Evolutionary conservation across 1,140 invertebrate genomes (phyloP).

Genomic region (Zaprionus ornatus): DNA sequence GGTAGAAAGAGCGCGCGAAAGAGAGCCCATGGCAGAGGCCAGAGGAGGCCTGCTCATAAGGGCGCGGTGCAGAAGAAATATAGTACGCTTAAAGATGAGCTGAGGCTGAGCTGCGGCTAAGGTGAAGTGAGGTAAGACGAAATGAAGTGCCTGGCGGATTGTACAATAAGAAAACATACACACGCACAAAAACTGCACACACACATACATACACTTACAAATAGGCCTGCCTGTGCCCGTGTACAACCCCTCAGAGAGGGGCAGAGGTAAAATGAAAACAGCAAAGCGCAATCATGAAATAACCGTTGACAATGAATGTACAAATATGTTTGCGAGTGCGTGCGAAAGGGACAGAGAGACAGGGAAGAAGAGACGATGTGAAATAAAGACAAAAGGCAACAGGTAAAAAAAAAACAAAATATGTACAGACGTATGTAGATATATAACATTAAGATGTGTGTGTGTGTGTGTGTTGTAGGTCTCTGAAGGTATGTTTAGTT

Average conservation of each 20-base stretch:
- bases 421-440: conserved; percentile 12
- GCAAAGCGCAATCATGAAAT: conserved; percentile 58
- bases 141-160: conserved; percentile 38
- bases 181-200: conserved; percentile 13
- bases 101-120: conserved; percentile 20
- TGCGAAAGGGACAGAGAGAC: conserved; percentile 21
- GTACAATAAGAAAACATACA: conserved; percentile 49
- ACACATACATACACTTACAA: not conserved
- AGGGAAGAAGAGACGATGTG: not conserved
- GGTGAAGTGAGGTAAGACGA: conserved; percentile 14
- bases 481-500: conserved; percentile 28
- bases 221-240: conserved; percentile 2
- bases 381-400: conserved; percentile 45
- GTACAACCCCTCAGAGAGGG: not conserved
- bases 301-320: conserved; percentile 57
- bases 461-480: conserved; percentile 6
- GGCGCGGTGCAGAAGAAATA: conserved; percentile 24
- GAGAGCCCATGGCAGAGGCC: conserved; percentile 2
- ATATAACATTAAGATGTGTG: not conserved
- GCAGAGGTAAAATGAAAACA: conserved; percentile 23
- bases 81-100: conserved; percentile 38
- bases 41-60: conserved; percentile 9
- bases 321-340: conserved; percentile 36
- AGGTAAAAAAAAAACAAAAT: conserved; percentile 42
- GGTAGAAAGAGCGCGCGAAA: conserved; percentile 13